Base-by-base conservation (phyloP, 2,888 invertebrate genomes). In the Dicycla oo region DNA sequence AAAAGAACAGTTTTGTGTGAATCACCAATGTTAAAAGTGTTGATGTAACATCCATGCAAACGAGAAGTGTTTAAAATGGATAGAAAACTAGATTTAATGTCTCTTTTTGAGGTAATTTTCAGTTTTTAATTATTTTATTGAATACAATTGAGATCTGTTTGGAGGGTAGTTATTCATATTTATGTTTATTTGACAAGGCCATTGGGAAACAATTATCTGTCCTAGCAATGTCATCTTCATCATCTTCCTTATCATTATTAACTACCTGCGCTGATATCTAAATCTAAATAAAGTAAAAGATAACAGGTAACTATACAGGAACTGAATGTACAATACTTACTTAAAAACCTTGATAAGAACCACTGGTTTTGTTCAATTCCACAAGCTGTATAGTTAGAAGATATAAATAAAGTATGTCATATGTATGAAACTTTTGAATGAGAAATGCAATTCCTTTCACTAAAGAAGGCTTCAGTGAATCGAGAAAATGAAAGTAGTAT, bases 11-110 rank as follows among this genome's bases (percentile, higher is more conserved):
- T 83, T 81, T 72, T 56, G 80, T 88, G 91, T 93, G 92, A 89
- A 82, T 91, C 75, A 89, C 86, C 85, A 86, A 89, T 91, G 91
- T 81, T 84, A 74, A 65, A 67, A 79, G 86, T 86, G 86, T 90
- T 90, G 86, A 91, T 91, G 86, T 91, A 91, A 91, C 75, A 88
- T 89, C 86, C 81, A 90, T 91, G 90, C 83, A 87, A 89, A 80
- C 73, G 81, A 88, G 84, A 89, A 88, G 87, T 87, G 87, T 76
- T 85, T 77, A 94, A 89, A 86, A 96, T 96, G 96, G 96, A 96
- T 94, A 95, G 91, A 91, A 96, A 95, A 91, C 87, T 96, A 92
- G 96, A 96, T 87, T 88, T 96, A 69, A 90, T 96, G 90, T 96
- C 96, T 23, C 87, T 96, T 67, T 93, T 96, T 86, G 96, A 96